phyloP scores from a whole-genome alignment of 2,113 vertebrate species.

The Calyptommatus sinebrachiatus region DNA sequence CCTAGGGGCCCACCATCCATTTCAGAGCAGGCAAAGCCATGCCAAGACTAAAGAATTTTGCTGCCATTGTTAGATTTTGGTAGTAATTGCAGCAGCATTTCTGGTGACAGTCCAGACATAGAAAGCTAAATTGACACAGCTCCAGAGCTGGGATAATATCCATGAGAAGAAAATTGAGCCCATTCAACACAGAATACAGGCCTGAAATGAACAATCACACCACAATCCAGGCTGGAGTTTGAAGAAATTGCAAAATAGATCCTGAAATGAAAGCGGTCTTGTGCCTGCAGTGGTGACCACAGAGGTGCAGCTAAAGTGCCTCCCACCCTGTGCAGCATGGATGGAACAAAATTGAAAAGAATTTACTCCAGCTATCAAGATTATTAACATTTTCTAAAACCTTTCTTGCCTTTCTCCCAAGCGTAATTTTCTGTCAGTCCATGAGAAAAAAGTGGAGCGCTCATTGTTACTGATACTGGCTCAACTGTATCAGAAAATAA shows the following conservation, averaged over 20 bases:
- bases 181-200: neutral
- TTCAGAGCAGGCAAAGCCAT: constrained; percentile 24
- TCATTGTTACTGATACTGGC: neutral
- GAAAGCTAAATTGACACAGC: neutral
- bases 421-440: neutral
- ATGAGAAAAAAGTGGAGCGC: neutral
- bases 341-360: neutral
- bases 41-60: constrained; percentile 12
- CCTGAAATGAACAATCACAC: constrained; percentile 24
- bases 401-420: neutral
- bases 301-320: neutral
- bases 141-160: constrained; percentile 34
- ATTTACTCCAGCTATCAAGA: neutral
- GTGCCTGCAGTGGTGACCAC: neutral
- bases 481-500: neutral
- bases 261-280: neutral
- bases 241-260: rapidly evolving
- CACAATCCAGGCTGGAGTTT: neutral
- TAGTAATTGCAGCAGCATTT: constrained; percentile 26
- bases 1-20: constrained; percentile 30
- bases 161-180: constrained; percentile 9
- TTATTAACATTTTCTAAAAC: neutral
- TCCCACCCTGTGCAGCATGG: neutral
- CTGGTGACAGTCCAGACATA: constrained; percentile 37
- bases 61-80: constrained; percentile 9